Base-by-base conservation (phyloP, 2,797 vertebrate species). In the Coilia nasus region DNA sequence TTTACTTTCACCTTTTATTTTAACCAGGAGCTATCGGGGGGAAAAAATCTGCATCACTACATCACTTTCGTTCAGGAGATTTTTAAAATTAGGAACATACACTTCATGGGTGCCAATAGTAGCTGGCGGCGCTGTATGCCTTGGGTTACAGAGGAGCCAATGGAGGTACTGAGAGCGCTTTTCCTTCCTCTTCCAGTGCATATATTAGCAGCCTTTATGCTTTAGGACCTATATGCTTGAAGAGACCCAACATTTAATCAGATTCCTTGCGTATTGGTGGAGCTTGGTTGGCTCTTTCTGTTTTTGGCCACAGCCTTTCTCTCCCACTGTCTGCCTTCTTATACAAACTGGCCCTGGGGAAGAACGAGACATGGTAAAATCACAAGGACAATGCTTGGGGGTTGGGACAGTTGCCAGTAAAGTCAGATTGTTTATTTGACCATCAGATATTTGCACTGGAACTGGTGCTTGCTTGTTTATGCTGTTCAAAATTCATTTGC, bases 391-490 rank as follows among this genome's bases (percentile, higher is more conserved):
- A 19, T 44, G 3, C 6, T 78, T 44, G 41, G 35, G 71, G 71
- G 19, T 78, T 44, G 71, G 35, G 35, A 78, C 71, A 44, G 31
- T 25, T 64, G 23, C 67, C 67, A 75, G 71, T 78, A 44, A 78
- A 5, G 35, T 44, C 35, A 10, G 71, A 78, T 21, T 75, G n/a
- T 23, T 64, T 10, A 25, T 64, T 75, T 35, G 67, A 75, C 67
- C 28, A 75, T 75, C 67, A 75, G 31, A 23, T 10, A 9, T 44
- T 78, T 78, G 71, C 71, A 78, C 71, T 78, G 71, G 19, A 44
- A 78, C 35, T n/a, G n/a, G 21, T 19, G 71, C 17, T 78, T 41
- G 71, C 17, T 71, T 21, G 15, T 44, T 44, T 71, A 35, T 71
- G 67, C 67, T 71, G 25, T 31, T 71, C 2, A 64, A n/a, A n/a